Conservation (phyloP, 2,888 invertebrate species). For the Sclerodermus sp. region DNA sequence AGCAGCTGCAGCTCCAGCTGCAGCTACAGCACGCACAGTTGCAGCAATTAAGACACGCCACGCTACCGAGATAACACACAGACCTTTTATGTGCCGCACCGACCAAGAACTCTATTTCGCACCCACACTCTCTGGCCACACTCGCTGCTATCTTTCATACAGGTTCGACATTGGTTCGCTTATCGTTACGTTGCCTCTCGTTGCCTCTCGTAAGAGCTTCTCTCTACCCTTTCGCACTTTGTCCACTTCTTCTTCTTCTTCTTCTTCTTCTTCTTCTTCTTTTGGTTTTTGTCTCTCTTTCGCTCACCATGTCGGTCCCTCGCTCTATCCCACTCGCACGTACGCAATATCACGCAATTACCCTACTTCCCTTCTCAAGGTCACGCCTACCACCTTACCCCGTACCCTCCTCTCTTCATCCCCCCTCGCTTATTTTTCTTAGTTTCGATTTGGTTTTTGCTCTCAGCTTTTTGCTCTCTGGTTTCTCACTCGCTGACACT, state of each 20-base stretch:
- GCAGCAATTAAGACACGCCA: constrained; percentile 44
- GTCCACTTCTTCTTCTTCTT: not conserved
- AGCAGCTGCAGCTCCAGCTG: constrained; percentile 37
- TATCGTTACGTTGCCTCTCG: constrained; percentile 2
- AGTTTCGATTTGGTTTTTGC: no score
- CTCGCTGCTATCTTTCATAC: constrained; percentile 31
- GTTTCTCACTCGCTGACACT: no score
- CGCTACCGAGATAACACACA: constrained; percentile 48
- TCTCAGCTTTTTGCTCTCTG: no score
- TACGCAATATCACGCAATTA: no score
- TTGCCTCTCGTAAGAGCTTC: not conserved
- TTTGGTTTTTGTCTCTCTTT: no score
- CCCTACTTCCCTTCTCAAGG: no score
- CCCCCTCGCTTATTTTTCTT: no score
- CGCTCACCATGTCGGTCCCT: no score
- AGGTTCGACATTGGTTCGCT: constrained; percentile 46
- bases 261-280: no score
- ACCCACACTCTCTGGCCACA: constrained; percentile 17
- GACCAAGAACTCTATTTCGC: constrained; percentile 10
- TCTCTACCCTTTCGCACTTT: not conserved
- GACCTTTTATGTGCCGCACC: not conserved
- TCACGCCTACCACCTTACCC: no score
- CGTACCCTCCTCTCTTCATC: no score
- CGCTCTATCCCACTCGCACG: no score
- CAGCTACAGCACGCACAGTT: constrained; percentile 42